phyloP scores from a whole-genome alignment of 2,888 invertebrate genomes.

The Eupithecia abbreviata region DNA sequence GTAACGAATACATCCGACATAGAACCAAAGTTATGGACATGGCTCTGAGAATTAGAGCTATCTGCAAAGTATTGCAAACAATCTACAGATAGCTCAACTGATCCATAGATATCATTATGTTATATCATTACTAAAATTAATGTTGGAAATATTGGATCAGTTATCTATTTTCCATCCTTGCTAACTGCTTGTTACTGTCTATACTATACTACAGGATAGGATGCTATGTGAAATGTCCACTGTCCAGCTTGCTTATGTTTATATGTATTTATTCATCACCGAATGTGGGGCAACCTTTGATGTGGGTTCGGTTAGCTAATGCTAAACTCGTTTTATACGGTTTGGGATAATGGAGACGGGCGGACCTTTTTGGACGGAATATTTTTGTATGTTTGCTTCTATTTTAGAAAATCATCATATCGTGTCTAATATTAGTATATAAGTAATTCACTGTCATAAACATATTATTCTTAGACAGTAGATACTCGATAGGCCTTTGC shows the following conservation, averaged over 20 bases:
- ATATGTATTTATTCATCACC: conserved; percentile 4
- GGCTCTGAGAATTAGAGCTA: too few species aligned
- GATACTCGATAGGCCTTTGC: not conserved
- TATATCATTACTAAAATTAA: too few species aligned
- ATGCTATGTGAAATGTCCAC: not conserved
- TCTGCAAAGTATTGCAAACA: too few species aligned
- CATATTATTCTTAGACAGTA: not conserved
- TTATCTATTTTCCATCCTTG: not conserved
- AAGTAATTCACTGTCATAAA: not conserved
- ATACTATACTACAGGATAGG: too few species aligned
- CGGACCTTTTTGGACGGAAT: not conserved
- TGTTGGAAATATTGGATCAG: too few species aligned
- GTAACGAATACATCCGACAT: too few species aligned
- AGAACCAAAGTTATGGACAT: too few species aligned
- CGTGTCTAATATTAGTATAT: not conserved
- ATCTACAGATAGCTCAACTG: too few species aligned
- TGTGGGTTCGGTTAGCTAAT: conserved; percentile 22
- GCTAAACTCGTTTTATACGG: conserved; percentile 15
- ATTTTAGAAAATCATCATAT: not conserved
- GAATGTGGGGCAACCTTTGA: conserved; percentile 2
- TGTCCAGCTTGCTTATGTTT: not conserved
- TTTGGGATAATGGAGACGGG: not conserved
- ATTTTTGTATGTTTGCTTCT: not conserved
- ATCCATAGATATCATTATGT: too few species aligned
- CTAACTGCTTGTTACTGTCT: not conserved